Conservation (phyloP, 2,113 vertebrate genomes). For the Andinoacara biseriatus region DNA sequence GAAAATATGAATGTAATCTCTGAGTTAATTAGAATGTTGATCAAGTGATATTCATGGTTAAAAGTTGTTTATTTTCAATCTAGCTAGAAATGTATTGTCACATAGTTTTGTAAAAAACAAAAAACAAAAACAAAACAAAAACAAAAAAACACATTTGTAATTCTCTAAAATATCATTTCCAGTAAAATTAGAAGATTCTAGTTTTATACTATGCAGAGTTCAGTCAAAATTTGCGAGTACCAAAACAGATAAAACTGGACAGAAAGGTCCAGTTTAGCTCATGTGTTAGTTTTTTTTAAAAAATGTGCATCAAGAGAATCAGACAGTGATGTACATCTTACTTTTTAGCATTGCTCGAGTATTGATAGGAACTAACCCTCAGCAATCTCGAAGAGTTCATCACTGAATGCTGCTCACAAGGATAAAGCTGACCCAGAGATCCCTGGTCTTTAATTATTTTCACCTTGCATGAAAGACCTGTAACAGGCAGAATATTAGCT, state of each 20-base stretch:
- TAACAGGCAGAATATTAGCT: conserved; percentile 56
- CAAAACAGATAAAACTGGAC: not conserved
- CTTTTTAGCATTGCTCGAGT: not conserved
- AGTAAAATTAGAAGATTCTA: not conserved
- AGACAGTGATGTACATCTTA: not conserved
- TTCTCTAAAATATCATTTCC: not conserved
- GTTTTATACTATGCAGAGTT: conserved; percentile 16
- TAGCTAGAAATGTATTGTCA: not conserved
- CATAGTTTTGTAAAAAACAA: not conserved
- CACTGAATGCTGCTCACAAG: conserved; percentile 49
- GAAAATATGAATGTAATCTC: not conserved
- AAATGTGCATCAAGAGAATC: not conserved
- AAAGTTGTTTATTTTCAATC: not conserved
- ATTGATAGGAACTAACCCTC: conserved; percentile 33
- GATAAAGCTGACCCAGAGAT: conserved; percentile 40
- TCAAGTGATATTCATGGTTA: not conserved
- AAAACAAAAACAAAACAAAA: too few species aligned
- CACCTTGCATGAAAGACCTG: conserved; percentile 46
- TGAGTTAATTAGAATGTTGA: not conserved
- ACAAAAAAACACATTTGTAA: not conserved
- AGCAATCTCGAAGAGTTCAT: conserved; percentile 21
- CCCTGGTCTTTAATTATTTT: conserved; percentile 51
- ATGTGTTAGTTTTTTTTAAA: not conserved
- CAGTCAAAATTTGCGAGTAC: conserved; percentile 19
- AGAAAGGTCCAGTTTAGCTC: not conserved